phyloP scores from a whole-genome alignment of 2,113 vertebrate genomes.

The Chrysemys picta region DNA sequence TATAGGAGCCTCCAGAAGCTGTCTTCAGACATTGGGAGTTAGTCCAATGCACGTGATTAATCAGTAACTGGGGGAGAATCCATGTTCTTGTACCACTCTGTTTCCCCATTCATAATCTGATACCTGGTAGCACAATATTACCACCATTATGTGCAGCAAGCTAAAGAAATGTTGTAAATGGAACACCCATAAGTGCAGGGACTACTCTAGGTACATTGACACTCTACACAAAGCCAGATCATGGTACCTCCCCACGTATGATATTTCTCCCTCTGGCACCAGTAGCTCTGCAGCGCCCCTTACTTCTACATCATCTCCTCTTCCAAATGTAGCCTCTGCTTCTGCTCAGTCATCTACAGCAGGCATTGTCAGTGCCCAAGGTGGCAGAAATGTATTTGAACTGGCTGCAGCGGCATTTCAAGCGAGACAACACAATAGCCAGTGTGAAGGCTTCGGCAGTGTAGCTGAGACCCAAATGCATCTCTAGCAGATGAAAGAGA shows the following conservation, averaged over 20 bases:
- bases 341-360: background rate
- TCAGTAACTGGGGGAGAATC: background rate
- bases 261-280: background rate
- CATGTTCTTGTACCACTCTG: background rate
- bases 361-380: background rate
- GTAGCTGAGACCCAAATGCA: fast-evolving
- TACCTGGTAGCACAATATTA: background rate
- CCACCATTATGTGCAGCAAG: fast-evolving
- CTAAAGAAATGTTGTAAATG: background rate
- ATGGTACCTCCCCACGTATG: background rate
- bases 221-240: background rate
- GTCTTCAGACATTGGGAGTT: background rate
- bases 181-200: background rate
- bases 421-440: background rate
- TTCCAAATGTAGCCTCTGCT: background rate
- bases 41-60: background rate
- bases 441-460: background rate
- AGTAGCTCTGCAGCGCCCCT: background rate
- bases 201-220: background rate
- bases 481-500: background rate
- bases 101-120: background rate
- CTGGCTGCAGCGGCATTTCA: background rate
- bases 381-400: background rate
- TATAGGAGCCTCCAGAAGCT: slow-evolving; percentile 3
- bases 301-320: background rate